Base-by-base conservation (phyloP, 2,113 vertebrate species). In the Siniperca chuatsi region DNA sequence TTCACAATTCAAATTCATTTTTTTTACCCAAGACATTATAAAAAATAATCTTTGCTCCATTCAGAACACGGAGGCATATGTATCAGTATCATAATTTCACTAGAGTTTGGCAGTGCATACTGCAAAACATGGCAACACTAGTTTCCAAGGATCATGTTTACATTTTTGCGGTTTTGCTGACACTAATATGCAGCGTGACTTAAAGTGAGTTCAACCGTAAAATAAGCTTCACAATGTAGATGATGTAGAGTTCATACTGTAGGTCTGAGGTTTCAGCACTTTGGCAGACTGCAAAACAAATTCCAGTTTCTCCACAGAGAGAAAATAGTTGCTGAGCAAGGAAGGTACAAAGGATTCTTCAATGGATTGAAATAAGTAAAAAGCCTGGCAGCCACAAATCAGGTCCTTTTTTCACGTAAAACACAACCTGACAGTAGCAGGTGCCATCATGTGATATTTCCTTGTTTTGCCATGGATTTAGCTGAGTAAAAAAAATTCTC, bases 121-220 rank as follows among this genome's bases (percentile, higher is more conserved):
- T n/a, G 52, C 16, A 4, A 25, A 25, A 29, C 35, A 5, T 52
- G 65, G 81, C 25, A 25, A 25, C 25, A 25, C 46, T 2, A 0
- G 0, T 40, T n/a, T 52, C 77, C 86, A 81, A 35, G 42, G 23
- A 29, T 52, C 61, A 25, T 58, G 65, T 83, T 71, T 71, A 75
- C 80, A 42, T 64, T 35, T 48, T 48, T 23, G 42, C 1, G 44
- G 8, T 33, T 82, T 68, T 48, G 57, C 66, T 83, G 77, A 77
- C 25, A 50, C 61, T 8, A 0, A 74, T 29, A 13, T 12, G 69
- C n/a, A 40, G 35, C 1, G 5, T 9, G 9, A 67, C 25, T 58
- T 74, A 42, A n/a, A 76, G 33, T 15, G 46, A 42, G 46, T 5
- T 23, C 33, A n/a, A 5, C 57, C 25, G 61, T 57, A 52, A 83